Conservation (phyloP, 1,140 invertebrate genomes). For the Pristionchus pacificus region DNA sequence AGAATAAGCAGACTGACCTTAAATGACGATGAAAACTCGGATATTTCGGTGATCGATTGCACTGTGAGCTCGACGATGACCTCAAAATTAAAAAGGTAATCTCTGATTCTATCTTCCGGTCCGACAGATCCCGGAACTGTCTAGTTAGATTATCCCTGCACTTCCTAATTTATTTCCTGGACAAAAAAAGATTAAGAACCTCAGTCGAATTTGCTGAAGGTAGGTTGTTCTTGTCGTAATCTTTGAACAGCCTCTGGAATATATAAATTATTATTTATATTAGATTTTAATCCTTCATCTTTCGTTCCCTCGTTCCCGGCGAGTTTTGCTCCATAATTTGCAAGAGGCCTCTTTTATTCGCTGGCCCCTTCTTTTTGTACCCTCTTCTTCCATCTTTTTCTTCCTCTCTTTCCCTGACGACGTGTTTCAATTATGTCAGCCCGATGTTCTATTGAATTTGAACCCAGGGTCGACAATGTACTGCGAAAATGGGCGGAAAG, state of each 20-base stretch:
- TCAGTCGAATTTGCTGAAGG: constrained; percentile 50
- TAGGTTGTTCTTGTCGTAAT: constrained; percentile 55
- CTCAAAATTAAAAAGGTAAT: not conserved
- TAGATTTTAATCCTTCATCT: not conserved
- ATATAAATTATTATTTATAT: constrained; percentile 35
- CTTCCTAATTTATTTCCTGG: not conserved
- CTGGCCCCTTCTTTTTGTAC: constrained; percentile 3
- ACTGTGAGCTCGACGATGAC: constrained; percentile 56
- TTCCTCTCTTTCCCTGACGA: too few relatives aligned
- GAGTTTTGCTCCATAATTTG: constrained; percentile 5
- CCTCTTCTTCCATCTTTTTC: not conserved
- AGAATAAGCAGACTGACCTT: too few relatives aligned
- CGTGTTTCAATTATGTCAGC: too few relatives aligned
- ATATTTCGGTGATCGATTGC: constrained; percentile 54
- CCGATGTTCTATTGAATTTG: too few relatives aligned
- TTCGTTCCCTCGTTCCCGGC: constrained; percentile 2
- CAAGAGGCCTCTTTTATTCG: constrained; percentile 1
- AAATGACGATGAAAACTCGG: constrained; percentile 52
- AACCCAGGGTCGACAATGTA: too few relatives aligned
- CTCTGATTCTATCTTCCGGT: not conserved
- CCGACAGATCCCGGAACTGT: not conserved
- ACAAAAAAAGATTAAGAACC: not conserved
- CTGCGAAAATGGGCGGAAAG: too few relatives aligned
- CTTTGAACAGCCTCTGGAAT: constrained; percentile 48
- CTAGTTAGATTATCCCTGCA: not conserved